Base-by-base conservation (phyloP, 2,113 vertebrate species). In the Manacus vitellinus region DNA sequence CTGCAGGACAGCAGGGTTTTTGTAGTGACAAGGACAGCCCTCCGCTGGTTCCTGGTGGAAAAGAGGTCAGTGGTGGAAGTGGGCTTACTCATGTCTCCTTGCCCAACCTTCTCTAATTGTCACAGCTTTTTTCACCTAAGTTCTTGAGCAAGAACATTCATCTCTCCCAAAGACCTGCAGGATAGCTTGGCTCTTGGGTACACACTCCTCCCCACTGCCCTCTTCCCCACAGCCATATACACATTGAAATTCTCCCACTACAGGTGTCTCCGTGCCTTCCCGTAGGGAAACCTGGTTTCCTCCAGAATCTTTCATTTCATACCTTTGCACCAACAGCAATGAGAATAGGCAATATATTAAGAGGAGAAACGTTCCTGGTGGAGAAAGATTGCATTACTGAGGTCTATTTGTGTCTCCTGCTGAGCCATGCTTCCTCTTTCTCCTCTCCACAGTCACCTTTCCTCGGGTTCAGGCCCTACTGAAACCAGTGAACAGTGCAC, bases 141-240 rank as follows among this genome's bases (percentile, higher is more conserved):
- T 28, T 39, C 44, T 30, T 23, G 6, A 65, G 19, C 44, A 56
- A 86, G 37, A 44, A 12, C 16, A n/a, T 74, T 63, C 2, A 19
- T 31, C 6, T 63, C 11, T 94, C 27, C 27, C 6, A 8, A 27
- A 7, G 7, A 28, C 15, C 35, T 84, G 33, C 39, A 75, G 47
- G 51, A 49, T 14, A 56, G 13, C 27, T 35, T 56, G 46, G 39
- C 19, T 76, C 11, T 37, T 54, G 47, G 33, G 16, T 23, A 77
- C 23, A 49, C 2, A 19, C 13, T 4, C 3, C 14, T 66, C 30
- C 33, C 13, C 8, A 22, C 27, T 0, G 0, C 12, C 18, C 22
- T 80, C 51, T 94, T 87, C 35, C 76, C 39, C 33, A n/a, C 1
- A 2, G 30, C 30, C 35, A 8, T 4, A 78, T 4, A 20, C 15